Evolutionary conservation across 35 echinoderm and acorn worm genomes (phyloP), one percentile per base, ranked within the genome.

Genomic region (Heliocidaris tuberculata): DNA sequence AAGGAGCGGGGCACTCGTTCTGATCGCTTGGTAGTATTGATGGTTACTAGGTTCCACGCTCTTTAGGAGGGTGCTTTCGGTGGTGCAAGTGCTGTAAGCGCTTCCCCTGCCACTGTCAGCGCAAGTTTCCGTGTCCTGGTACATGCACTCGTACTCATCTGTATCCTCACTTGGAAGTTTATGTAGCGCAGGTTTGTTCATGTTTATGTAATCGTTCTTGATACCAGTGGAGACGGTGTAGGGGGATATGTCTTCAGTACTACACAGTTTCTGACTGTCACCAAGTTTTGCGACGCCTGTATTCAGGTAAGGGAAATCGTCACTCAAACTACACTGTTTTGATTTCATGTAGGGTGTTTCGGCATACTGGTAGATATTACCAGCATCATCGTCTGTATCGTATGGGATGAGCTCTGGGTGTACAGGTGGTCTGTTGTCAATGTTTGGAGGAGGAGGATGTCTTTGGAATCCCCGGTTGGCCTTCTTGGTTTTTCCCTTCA

Each of bases 291-390:
- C 7, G 2, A 52, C 48, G 0, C 91, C 91, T 30, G 91, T 93
- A n/a, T 93, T 93, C 48, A 93, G 30, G 50, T 93, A 93, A 13
- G 91, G 91, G 49, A 52, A 93, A 49, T 93, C 91, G 32, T 93
- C 48, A 13, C 91, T 93, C 91, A 93, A 59, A 15, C 50, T 59
- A 48, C 50, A 93, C 50, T 93, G 31, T 59, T 32, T 30, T 31
- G 91, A 59, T 48, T 59, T 93, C 48, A 21, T 15, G 27, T 93
- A 93, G 21, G 91, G 91, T 59, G 91, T 93, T 30, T 93, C 91
- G 48, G 91, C 91, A 59, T 93, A 93, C 30, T 93, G 91, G 91
- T 93, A 93, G 91, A 93, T 93, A n/a, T 93, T 93, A 5, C 50
- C 50, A 56, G 31, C 50, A 4, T 93, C 91, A 27, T 93, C 91